Conservation (phyloP, 2,797 vertebrate genomes). For the Ctenopoma kingsleyae region DNA sequence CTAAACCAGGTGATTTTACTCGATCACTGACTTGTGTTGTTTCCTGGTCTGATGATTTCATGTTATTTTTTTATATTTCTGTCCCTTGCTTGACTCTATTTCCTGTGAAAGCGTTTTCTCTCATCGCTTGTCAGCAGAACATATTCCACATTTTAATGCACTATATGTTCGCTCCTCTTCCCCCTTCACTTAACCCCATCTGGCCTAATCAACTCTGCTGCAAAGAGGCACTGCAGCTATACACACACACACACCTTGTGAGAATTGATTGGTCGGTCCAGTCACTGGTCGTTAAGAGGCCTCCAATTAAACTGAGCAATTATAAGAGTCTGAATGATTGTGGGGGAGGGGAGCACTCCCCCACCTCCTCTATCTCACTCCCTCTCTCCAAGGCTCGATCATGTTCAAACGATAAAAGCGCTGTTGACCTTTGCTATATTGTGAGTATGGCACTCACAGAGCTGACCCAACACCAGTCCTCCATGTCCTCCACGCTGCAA, state of each 20-base stretch:
- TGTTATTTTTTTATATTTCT: constrained; percentile 42
- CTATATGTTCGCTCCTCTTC: constrained; percentile 51
- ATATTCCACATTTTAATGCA: constrained; percentile 66
- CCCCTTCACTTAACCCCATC: constrained; percentile 76
- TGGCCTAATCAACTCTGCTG: constrained; percentile 75
- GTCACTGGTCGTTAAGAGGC: constrained; percentile 78
- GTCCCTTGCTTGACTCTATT: constrained; percentile 10
- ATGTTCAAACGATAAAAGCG: constrained; percentile 79
- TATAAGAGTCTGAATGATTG: constrained; percentile 74
- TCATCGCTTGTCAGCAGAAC: constrained; percentile 52
- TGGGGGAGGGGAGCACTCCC: constrained; percentile 57
- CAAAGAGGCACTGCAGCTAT: constrained; percentile 64
- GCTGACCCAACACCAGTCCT: constrained; percentile 64
- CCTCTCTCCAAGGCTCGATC: constrained; percentile 58
- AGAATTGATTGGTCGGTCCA: constrained; percentile 79
- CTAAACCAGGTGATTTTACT: constrained; percentile 5
- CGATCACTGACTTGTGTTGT: neutral
- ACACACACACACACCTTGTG: constrained; percentile 60
- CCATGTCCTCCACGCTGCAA: constrained; percentile 29
- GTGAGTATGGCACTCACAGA: constrained; percentile 66
- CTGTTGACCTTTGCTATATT: constrained; percentile 78
- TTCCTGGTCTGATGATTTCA: constrained; percentile 18
- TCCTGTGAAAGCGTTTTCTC: constrained; percentile 48
- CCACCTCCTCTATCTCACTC: constrained; percentile 54
- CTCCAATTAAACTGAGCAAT: constrained; percentile 84